Conservation (phyloP, 2,888 invertebrate species). For the Hirtodrosophila alboralis region DNA sequence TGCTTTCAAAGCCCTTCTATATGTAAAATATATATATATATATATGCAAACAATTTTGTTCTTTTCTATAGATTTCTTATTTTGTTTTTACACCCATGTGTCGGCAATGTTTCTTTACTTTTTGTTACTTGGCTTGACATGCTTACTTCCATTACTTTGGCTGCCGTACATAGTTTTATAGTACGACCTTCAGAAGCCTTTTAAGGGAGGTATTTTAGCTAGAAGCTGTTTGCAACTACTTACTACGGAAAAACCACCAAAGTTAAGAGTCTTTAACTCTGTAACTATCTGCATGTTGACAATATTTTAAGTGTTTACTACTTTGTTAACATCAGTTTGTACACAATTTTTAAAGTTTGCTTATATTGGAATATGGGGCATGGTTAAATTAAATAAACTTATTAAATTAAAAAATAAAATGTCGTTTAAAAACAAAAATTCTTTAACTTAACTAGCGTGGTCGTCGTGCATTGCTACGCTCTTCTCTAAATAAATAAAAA, state of each 20-base stretch:
- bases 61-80: constrained; percentile 10
- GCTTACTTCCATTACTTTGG: constrained; percentile 1
- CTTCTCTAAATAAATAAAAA: too few species aligned
- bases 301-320: constrained; percentile 42
- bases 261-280: constrained; percentile 53
- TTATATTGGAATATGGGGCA: too few species aligned
- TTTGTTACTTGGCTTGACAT: constrained; percentile 32
- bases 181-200: background rate
- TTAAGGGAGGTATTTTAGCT: background rate
- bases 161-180: too few species aligned
- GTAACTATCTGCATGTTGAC: constrained; percentile 40
- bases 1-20: constrained; percentile 39
- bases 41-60: constrained; percentile 52
- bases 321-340: background rate
- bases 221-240: constrained; percentile 12
- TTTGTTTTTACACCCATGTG: constrained; percentile 21
- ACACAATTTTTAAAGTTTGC: too few species aligned
- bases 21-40: too few species aligned
- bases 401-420: too few species aligned
- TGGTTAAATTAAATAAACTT: too few species aligned
- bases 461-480: too few species aligned
- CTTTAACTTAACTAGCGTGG: too few species aligned
- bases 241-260: constrained; percentile 35
- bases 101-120: constrained; percentile 21
- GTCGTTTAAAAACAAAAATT: too few species aligned